Evolutionary conservation across 2,113 vertebrate genomes (phyloP).

Genomic region (Chloropsis cyanopogon): DNA sequence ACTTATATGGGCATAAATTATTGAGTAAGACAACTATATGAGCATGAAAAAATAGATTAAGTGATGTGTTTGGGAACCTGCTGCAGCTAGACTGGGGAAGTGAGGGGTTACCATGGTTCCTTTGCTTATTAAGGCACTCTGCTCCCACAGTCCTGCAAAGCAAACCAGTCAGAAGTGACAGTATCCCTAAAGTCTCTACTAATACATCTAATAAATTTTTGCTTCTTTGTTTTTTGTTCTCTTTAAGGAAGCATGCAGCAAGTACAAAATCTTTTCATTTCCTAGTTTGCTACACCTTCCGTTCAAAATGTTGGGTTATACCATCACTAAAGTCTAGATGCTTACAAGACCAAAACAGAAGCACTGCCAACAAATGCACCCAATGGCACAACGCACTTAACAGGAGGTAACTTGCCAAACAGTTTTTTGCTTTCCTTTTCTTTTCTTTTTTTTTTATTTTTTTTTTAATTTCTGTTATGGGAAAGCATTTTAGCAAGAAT

Average conservation of each 20-base stretch:
- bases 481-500: conserved; percentile 14
- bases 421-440: not conserved
- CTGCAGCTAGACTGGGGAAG: not conserved
- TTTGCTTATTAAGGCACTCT: not conserved
- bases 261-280: not conserved
- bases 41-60: not conserved
- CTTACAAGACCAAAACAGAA: not conserved
- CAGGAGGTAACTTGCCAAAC: not conserved
- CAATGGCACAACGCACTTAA: not conserved
- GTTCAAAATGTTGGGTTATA: not conserved
- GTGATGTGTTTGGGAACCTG: not conserved
- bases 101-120: not conserved
- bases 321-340: not conserved
- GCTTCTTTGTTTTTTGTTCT: not conserved
- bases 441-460: not conserved
- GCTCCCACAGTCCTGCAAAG: not conserved
- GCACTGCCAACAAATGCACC: not conserved
- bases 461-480: not conserved
- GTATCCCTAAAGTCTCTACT: not conserved
- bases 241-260: not conserved
- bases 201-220: not conserved
- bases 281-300: not conserved
- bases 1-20: not conserved
- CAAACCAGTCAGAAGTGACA: not conserved
- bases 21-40: not conserved